phyloP scores from a whole-genome alignment of 2,113 vertebrate species.

The Xerus inauris region DNA sequence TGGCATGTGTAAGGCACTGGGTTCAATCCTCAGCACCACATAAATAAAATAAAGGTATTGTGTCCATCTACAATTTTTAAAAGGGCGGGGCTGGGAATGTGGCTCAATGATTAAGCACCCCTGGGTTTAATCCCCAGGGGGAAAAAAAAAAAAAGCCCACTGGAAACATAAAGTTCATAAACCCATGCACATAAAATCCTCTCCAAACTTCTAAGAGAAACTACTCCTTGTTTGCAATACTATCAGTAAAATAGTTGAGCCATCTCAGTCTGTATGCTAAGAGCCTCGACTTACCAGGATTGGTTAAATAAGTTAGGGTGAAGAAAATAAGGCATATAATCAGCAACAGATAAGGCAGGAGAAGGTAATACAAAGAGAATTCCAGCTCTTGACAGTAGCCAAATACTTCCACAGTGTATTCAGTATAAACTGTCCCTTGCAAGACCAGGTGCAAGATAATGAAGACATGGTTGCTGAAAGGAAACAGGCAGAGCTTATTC shows the following conservation, averaged over 20 bases:
- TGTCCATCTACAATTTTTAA: no score
- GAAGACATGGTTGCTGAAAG: constrained; percentile 91
- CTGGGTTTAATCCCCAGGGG: no score
- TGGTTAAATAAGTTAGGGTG: constrained; percentile 89
- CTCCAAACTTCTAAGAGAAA: neutral
- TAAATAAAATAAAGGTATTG: no score
- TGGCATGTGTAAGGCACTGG: no score
- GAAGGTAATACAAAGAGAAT: constrained; percentile 85
- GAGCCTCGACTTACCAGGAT: constrained; percentile 90
- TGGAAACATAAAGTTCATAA: neutral
- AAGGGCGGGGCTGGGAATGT: no score
- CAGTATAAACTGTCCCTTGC: constrained; percentile 91
- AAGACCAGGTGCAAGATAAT: constrained; percentile 90
- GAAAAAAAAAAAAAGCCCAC: neutral
- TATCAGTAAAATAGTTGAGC: neutral
- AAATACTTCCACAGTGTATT: constrained; percentile 94
- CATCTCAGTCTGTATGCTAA: rapidly evolving
- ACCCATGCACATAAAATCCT: rapidly evolving
- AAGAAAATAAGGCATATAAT: constrained; percentile 89
- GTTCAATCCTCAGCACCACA: no score
- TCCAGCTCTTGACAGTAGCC: constrained; percentile 93
- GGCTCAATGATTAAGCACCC: no score
- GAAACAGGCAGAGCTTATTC: constrained; percentile 6
- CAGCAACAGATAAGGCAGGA: constrained; percentile 93
- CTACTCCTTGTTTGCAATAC: neutral